A percentile compares a stretch with the other conserved stretches of the same genome.
phyloP scores from a whole-genome alignment of 2,888 invertebrate species.

The Mythimna lalbum region DNA sequence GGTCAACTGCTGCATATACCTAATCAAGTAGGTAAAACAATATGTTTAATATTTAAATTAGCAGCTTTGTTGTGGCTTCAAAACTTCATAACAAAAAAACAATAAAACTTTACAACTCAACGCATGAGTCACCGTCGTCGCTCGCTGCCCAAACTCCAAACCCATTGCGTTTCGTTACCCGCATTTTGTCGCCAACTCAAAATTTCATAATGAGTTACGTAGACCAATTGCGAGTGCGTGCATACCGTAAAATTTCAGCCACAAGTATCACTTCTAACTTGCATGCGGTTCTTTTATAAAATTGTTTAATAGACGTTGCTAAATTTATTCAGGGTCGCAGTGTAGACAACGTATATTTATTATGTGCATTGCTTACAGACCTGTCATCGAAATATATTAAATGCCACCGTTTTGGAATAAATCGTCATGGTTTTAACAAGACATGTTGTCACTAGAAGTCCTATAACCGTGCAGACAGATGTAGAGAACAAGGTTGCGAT shows the following conservation, averaged over 20 bases:
- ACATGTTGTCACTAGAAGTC: background rate
- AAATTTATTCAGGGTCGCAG: slow-evolving; percentile 53
- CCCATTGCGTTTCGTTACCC: slow-evolving; percentile 37
- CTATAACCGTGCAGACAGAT: slow-evolving; percentile 5
- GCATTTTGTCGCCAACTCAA: slow-evolving; percentile 41
- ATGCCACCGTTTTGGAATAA: background rate
- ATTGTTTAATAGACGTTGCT: slow-evolving; percentile 40
- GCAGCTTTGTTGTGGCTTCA: background rate
- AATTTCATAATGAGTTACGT: slow-evolving; percentile 58
- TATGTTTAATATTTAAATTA: slow-evolving; percentile 2
- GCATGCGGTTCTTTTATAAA: slow-evolving; percentile 35
- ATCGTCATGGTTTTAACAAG: background rate
- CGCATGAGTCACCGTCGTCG: slow-evolving; percentile 40
- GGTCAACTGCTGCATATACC: too few relatives aligned
- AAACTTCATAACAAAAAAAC: slow-evolving; percentile 11
- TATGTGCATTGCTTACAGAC: too few relatives aligned
- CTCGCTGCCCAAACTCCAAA: slow-evolving; percentile 22
- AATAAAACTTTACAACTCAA: slow-evolving; percentile 12
- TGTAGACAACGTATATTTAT: slow-evolving; percentile 1
- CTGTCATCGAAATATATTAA: slow-evolving; percentile 9
- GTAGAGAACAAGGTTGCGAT: background rate
- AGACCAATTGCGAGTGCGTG: slow-evolving; percentile 48
- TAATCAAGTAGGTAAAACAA: background rate
- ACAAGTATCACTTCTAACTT: slow-evolving; percentile 36
- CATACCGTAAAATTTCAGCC: slow-evolving; percentile 51